Evolutionary conservation across 2,113 vertebrate genomes (phyloP).

Genomic region (Lophius piscatorius): DNA sequence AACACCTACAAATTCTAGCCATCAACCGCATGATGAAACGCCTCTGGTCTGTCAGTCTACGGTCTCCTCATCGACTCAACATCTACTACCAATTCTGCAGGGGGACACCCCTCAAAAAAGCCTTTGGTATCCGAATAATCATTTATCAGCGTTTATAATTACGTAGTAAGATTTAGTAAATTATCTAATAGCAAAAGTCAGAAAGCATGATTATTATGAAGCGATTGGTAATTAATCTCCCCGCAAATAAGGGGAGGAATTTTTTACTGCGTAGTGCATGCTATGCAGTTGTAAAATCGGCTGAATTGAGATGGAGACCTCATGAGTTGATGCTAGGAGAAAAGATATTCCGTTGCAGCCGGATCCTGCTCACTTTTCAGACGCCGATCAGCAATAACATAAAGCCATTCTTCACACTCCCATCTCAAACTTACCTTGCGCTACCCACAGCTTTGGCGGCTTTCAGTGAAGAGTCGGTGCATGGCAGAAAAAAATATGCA

Average conservation of each 20-base stretch:
- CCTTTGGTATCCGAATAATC: neutral
- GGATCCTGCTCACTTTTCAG: neutral
- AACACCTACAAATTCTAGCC: neutral
- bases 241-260: too few species aligned
- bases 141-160: neutral
- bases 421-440: conserved; percentile 64
- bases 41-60: neutral
- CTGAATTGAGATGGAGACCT: neutral
- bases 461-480: conserved; percentile 69
- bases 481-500: conserved; percentile 62
- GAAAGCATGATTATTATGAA: too few species aligned
- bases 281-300: neutral
- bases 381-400: neutral
- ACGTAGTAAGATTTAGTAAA: too few species aligned
- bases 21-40: neutral
- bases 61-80: neutral
- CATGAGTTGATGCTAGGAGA: neutral
- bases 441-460: conserved; percentile 77
- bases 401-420: neutral
- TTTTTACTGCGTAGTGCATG: neutral
- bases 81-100: neutral
- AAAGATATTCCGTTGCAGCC: neutral
- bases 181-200: too few species aligned
- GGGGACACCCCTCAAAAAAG: conserved; percentile 1
- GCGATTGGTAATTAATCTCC: too few species aligned